Base-by-base conservation (phyloP, 2,888 invertebrate genomes). In the Drosophila aldrichi region DNA sequence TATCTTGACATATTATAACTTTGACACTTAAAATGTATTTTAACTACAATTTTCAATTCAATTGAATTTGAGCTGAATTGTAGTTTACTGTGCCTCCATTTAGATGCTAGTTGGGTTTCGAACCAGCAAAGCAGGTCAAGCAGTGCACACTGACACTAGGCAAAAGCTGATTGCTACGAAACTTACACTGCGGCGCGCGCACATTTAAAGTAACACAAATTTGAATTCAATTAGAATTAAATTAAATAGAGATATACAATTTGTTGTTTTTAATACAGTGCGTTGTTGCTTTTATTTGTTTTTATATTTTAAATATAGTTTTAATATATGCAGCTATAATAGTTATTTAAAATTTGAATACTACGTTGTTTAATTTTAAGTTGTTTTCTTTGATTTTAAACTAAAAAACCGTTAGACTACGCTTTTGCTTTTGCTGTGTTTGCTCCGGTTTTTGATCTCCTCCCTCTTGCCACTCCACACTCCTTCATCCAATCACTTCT, bases 281-380 rank as follows among this genome's bases (percentile, higher is more conserved):
- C 83, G 68, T 73, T 74, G 68, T 71, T 65, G 62, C 75, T 78
- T 78, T 82, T 79, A 74, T 81, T 84, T 72, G 52, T 79, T 71
- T 82, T 72, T 71, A 75, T 84, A 79, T 86, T 85, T 88, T 88
- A 81, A 82, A 81, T 86, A 79, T 81, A 81, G 72, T 87, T 85
- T 82, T 79, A 69, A 78, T 78, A 81, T 85, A 88, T 88, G 86
- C 88, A 86, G 81, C 80, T 82, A 89, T 79, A 80, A 84, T 76
- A 74, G 74, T 76, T 86, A 86, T 80, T 87, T 78, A 76, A 83
- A 86, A 79, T 85, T 82, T 84, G 75, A 81, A 86, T 86, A 89
- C 82, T 81, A 78, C 79, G 74, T 68, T 74, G 74, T 87, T 79
- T 74, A 71, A 68, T 79, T 75, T 60, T 70, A 70, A 70, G 49